Percentiles rank a stretch among this genome's conserved stretches.
These are phyloP conservation scores for Colostygia pectinataria DNA, from an alignment of 2,888 invertebrate genomes.

Conservation along the genomic window DNA sequence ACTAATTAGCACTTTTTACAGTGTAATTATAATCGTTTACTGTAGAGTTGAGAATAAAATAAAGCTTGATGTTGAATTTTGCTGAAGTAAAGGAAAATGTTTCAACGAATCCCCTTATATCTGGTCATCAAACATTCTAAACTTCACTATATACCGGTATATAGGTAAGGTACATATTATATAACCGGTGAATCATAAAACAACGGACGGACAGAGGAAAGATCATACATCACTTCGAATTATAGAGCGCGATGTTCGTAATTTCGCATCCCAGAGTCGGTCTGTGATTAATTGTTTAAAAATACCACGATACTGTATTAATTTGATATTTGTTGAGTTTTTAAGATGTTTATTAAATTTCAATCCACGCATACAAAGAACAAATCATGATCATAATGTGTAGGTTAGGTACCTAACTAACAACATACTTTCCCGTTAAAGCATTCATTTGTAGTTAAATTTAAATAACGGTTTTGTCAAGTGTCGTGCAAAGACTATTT, in stretches of 20 bases:
- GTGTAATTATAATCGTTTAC: conserved; percentile 11
- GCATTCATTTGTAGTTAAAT: conserved; percentile 44
- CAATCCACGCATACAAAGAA: no score
- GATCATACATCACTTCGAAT: conserved; percentile 56
- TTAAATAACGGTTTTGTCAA: conserved; percentile 60
- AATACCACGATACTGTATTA: conserved; percentile 37
- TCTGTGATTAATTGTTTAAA: conserved; percentile 54
- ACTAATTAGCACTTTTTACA: conserved; percentile 14
- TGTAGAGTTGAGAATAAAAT: conserved; percentile 4
- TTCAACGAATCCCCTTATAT: conserved; percentile 3
- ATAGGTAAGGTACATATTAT: no score
- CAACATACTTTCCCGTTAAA: conserved; percentile 26
- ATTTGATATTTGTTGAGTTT: conserved; percentile 44
- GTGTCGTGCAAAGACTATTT: conserved; percentile 72
- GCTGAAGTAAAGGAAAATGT: not conserved
- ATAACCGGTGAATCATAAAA: conserved; percentile 49
- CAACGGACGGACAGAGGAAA: conserved; percentile 47
- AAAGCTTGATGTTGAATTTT: conserved; percentile 4
- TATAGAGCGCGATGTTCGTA: conserved; percentile 48
- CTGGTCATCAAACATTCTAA: conserved; percentile 17
- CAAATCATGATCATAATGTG: no score
- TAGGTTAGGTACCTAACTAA: no score
- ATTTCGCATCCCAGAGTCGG: conserved; percentile 48
- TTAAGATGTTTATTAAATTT: no score
- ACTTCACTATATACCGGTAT: conserved; percentile 36